Base-by-base conservation (phyloP, 2,888 invertebrate genomes). In the Psylliodes chrysocephalus region DNA sequence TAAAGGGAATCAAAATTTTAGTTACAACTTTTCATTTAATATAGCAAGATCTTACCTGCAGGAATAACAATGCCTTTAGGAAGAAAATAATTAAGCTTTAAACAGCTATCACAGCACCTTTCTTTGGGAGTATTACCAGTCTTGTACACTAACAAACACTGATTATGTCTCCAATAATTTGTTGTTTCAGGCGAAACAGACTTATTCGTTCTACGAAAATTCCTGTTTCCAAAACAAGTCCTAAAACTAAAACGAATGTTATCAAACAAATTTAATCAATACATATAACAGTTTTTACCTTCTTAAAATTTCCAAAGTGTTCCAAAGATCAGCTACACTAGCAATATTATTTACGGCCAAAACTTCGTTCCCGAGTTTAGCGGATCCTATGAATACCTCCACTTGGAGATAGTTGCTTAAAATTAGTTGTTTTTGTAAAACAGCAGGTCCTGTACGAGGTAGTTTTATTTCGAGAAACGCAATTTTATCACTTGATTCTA, bases 391-490 rank as follows among this genome's bases (percentile, higher is more conserved):
- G 33, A 52, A 63, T 18, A 53, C 47, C 33, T 63, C 63, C 2
- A 63, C 8, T 4, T 59, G 54, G 15, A 63, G 38, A 49, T 60
- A 64, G 30, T 64, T 60, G 38, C 60, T 52, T 14, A 64, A 42
- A 30, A 64, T 60, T 18, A 60, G 49, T 15, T 60, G 64, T 64
- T 60, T 64, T n/a, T 60, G 35, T 35, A 35, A 57, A 15, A 44
- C 47, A 35, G 65, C 57, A 28, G 65, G 61, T 15, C 57, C 61
- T 22, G 19, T 54, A 14, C 38, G 56, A 10, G 60, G 60, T 28
- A 65, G 30, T 19, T 64, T 54, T 22, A 64, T 64, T 51, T 60
- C 64, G 17, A 64, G 60, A 18, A 60, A 64, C 19, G 56, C 52
- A 22, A 30, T 59, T 53, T 12, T 57, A 59, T 28, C 42, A 12